Conservation (phyloP, 2,113 vertebrate genomes). For the Ivindomyrus marchei region DNA sequence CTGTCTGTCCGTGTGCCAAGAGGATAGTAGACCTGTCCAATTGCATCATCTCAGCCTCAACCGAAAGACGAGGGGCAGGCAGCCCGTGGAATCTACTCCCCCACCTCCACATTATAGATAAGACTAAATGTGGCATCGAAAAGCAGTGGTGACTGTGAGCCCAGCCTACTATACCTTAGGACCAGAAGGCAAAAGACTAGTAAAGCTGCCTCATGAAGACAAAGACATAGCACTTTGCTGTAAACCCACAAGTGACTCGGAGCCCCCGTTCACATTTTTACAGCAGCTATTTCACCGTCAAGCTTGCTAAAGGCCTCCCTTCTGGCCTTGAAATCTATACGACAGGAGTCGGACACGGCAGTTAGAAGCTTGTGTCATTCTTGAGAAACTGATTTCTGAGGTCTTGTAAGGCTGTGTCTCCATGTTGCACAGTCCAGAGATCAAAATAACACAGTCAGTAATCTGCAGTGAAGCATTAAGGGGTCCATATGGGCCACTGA, state of each 20-base stretch:
- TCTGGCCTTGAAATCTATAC: background rate
- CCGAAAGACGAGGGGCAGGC: background rate
- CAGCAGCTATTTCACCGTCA: background rate
- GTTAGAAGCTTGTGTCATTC: background rate
- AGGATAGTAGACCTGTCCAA: background rate
- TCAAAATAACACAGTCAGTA: background rate
- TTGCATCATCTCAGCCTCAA: background rate
- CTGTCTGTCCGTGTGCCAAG: background rate
- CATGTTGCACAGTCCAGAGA: background rate
- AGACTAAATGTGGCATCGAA: background rate
- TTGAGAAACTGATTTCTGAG: background rate
- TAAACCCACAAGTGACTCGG: background rate
- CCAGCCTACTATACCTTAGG: background rate
- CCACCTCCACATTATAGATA: background rate
- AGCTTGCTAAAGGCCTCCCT: background rate
- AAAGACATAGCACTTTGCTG: background rate
- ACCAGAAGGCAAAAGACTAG: background rate
- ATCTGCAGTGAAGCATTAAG: background rate
- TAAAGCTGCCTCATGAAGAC: background rate
- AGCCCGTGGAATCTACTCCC: background rate
- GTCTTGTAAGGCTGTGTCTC: background rate
- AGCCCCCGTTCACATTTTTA: background rate
- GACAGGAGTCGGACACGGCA: background rate
- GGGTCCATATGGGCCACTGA: background rate
- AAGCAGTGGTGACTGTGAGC: background rate